These are phyloP conservation scores for Periophthalmodon schlosseri DNA, from an alignment of 2,113 vertebrate species.

Conservation along the genomic window DNA sequence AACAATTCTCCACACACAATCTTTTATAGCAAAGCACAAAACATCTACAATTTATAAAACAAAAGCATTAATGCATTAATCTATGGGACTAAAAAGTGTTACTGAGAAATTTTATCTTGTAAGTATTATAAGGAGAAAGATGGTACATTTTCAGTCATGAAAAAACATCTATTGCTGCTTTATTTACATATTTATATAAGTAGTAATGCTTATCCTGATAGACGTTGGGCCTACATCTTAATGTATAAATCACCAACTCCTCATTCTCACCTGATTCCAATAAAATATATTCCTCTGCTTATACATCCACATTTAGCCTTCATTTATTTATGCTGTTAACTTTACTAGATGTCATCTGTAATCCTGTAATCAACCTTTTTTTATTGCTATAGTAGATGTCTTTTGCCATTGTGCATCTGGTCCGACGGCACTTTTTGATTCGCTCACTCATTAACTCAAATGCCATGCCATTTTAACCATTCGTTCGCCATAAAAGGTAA, in stretches of 20 bases:
- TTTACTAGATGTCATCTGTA: too few species aligned
- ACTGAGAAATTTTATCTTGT: not conserved
- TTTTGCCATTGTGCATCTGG: not conserved
- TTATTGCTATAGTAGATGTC: not conserved
- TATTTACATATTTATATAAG: constrained; percentile 9
- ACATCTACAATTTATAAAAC: not conserved
- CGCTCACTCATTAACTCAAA: not conserved
- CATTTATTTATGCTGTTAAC: not conserved
- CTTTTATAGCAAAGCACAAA: not conserved
- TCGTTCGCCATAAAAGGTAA: constrained; percentile 61
- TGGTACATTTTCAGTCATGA: constrained; percentile 10
- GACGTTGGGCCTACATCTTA: not conserved
- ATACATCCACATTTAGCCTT: not conserved
- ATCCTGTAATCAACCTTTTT: not conserved
- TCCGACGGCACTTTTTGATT: not conserved
- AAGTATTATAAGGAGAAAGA: not conserved
- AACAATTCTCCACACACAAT: not conserved
- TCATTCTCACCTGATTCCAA: not conserved
- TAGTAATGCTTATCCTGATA: not conserved
- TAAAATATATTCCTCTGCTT: not conserved
- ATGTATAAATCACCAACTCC: not conserved
- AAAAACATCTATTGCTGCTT: not conserved
- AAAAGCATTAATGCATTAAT: not conserved
- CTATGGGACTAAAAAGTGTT: not conserved
- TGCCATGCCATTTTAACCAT: constrained; percentile 22